Base-by-base conservation (phyloP, 2,888 invertebrate genomes). In the Pachymerium ferrugineum region DNA sequence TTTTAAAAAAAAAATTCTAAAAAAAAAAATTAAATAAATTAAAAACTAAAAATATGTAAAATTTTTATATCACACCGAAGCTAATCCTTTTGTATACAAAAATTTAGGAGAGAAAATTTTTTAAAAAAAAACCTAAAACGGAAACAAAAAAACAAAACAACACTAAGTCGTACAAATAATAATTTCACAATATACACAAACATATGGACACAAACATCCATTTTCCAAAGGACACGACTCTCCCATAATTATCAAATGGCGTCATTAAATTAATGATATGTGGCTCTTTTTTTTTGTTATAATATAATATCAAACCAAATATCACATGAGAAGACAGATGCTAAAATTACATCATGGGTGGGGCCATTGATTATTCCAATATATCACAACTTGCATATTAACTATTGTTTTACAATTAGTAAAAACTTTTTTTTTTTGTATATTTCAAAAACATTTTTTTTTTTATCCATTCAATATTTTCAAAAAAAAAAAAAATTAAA, bases 141-240 rank as follows among this genome's bases (percentile, higher is more conserved):
- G 2, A 6, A 47, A 47, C 3, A 47, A 47, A 16, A 38, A 6
- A 38, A 6, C 3, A 3, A 47, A 47, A 47, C 10, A 47, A 38
- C 12, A 38, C 38, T 16, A 47, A 19, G 47, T 54, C n/a, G n/a
- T 54, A 54, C 54, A 54, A 54, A 54, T 54, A 1, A 54, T 54
- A 1, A 54, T 25, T 54, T 25, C 54, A 54, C 54, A 54, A 54
- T 22, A 54, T 54, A 54, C 25, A 54, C 38, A 54, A 54, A 54
- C 54, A 54, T 54, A 54, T 54, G 54, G 54, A 54, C 54, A 54
- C 54, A 54, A 54, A 54, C 54, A 54, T 54, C 54, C 54, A 54
- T 54, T 54, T 47, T n/a, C n/a, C 47, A 47, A 47, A 47, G 47
- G 47, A 47, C 47, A 47, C n/a, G n/a, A 19, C 22, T 54, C 25